Percentiles rank a stretch among this genome's conserved stretches.
phyloP scores from a whole-genome alignment of 2,797 vertebrate species.

The Amniataba percoides region DNA sequence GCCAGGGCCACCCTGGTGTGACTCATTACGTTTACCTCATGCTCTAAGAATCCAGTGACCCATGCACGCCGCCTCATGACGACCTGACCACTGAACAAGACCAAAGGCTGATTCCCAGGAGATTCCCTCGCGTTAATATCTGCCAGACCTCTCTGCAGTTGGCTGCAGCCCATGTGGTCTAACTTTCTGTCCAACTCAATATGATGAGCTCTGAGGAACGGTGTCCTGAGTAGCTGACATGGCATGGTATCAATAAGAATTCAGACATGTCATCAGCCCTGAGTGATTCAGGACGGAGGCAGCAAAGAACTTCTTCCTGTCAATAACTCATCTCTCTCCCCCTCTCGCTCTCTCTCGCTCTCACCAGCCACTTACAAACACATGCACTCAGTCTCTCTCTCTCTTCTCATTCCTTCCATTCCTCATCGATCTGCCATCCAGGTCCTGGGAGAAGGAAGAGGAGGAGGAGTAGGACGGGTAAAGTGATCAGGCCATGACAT shows the following conservation, averaged over 20 bases:
- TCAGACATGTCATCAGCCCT: constrained; percentile 65
- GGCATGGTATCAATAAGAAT: constrained; percentile 61
- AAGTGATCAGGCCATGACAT: constrained; percentile 83
- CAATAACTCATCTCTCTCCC: constrained; percentile 50
- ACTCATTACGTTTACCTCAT: constrained; percentile 77
- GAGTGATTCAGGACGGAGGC: constrained; percentile 62
- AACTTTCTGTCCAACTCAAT: constrained; percentile 27
- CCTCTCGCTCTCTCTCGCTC: constrained; percentile 12
- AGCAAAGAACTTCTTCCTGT: constrained; percentile 47
- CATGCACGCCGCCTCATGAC: constrained; percentile 41
- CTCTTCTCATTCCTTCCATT: constrained; percentile 79
- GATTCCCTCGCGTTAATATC: constrained; percentile 44
- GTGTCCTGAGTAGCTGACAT: constrained; percentile 54
- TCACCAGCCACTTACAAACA: constrained; percentile 33
- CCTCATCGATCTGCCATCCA: constrained; percentile 76
- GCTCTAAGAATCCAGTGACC: constrained; percentile 72
- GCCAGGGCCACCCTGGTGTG: constrained; percentile 64
- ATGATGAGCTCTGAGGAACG: constrained; percentile 35
- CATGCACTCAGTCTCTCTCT: constrained; percentile 11
- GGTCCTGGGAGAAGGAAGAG: constrained; percentile 48
- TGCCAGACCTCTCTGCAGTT: constrained; percentile 48
- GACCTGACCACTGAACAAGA: constrained; percentile 47
- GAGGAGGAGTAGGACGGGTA: constrained; percentile 65
- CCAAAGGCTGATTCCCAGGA: constrained; percentile 53
- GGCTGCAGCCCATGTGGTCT: constrained; percentile 20